Evolutionary conservation across 2,888 invertebrate genomes (phyloP), one percentile per base, ranked within the genome.

Genomic region (Sussaba pulchella): DNA sequence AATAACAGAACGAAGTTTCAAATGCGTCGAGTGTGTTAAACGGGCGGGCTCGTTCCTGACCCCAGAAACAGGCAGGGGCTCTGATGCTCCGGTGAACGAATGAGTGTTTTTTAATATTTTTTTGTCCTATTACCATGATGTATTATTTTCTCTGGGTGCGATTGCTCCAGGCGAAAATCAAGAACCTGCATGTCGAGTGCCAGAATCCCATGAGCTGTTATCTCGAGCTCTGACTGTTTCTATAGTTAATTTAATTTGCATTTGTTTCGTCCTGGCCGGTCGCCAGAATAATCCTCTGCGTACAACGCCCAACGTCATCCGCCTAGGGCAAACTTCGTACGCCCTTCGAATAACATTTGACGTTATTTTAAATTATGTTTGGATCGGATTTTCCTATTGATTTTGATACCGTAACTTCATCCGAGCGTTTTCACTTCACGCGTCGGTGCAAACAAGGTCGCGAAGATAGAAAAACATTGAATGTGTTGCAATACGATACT

Each of bases 181-280:
- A 77, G 77, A 77, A 77, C 41, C 17, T 63, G 10, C 76, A 63
- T 14, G 47, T 75, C 45, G 73, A 77, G 73, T 77, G 59, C 77
- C 64, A 70, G 72, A 57, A 69, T 81, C 63, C 71, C 64, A 64
- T 69, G 69, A 67, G 64, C 66, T 83, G 79, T 81, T 86, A 85
- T 85, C 85, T 83, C 82, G 78, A 63, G 83, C 85, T 85, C 86
- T 86, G 64, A 81, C 73, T 81, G 77, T 81, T 77, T 81, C 81
- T 81, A 81, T 84, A 85, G 86, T 87, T 89, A 89, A 89, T 88
- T 87, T 86, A 88, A 88, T 89, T 89, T 88, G 85, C 86, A 88
- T 88, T 87, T 85, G 82, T 86, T 83, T 85, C 81, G 66, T 74
- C 82, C 81, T 87, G 88, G 88, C 87, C 64, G 47, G 17, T 57